Conservation (phyloP, 2,888 invertebrate species). For the Crossocerus cetratus region DNA sequence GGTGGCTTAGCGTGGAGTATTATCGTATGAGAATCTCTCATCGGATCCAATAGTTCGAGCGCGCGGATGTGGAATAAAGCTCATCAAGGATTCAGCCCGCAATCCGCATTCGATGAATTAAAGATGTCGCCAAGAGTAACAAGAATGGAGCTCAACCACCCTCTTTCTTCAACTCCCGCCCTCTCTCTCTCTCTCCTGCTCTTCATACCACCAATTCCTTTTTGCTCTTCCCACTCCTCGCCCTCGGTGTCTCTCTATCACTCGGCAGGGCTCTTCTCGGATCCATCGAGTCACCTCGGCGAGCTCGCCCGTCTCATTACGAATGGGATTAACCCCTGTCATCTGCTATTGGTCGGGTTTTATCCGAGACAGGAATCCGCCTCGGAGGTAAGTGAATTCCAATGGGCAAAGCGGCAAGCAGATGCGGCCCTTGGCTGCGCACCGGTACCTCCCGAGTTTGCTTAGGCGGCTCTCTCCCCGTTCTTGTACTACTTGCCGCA, state of each 20-base stretch:
- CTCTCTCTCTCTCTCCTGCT: constrained; percentile 26
- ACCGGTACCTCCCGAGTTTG: neutral
- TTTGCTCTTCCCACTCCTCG: neutral
- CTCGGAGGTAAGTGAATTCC: constrained; percentile 29
- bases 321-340: constrained; percentile 63
- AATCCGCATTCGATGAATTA: constrained; percentile 77
- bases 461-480: no score
- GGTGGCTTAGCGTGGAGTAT: constrained; percentile 69
- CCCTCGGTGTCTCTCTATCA: neutral
- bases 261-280: constrained; percentile 19
- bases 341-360: constrained; percentile 16
- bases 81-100: constrained; percentile 76
- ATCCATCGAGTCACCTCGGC: constrained; percentile 37
- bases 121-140: constrained; percentile 75
- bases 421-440: constrained; percentile 3
- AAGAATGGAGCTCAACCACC: constrained; percentile 69
- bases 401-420: constrained; percentile 23
- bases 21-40: constrained; percentile 74
- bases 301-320: constrained; percentile 57
- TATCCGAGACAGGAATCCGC: constrained; percentile 14
- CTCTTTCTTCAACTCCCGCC: constrained; percentile 34
- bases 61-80: constrained; percentile 76
- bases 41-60: constrained; percentile 74
- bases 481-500: no score
- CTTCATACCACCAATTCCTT: neutral